Evolutionary conservation across 2,888 invertebrate species (phyloP).

Genomic region (Eurois occulta): DNA sequence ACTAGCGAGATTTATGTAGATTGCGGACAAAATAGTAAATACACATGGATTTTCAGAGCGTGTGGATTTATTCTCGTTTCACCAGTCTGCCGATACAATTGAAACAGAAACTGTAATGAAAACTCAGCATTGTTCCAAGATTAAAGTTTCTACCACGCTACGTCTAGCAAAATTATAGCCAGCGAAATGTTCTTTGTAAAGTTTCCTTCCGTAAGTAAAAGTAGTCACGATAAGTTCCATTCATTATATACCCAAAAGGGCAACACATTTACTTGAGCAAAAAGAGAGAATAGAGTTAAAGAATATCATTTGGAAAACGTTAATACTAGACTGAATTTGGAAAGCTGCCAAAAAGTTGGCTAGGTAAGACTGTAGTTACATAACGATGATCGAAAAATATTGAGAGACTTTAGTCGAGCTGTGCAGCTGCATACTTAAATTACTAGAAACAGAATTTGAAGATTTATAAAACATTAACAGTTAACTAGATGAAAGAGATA

Average conservation of each 20-base stretch:
- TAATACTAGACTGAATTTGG: conserved; percentile 52
- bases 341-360: conserved; percentile 40
- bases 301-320: conserved; percentile 50
- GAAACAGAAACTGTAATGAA: conserved; percentile 56
- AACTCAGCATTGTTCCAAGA: conserved; percentile 57
- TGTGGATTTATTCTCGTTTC: conserved; percentile 26
- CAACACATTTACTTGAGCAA: conserved; percentile 17
- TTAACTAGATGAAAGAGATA: neutral
- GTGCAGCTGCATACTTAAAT: conserved; percentile 9
- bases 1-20: conserved; percentile 44
- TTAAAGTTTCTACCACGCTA: conserved; percentile 49
- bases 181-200: conserved; percentile 37
- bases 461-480: neutral
- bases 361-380: conserved; percentile 36
- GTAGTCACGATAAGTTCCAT: conserved; percentile 36
- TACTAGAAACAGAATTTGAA: neutral
- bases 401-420: neutral
- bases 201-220: conserved; percentile 26
- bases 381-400: conserved; percentile 22
- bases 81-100: conserved; percentile 34
- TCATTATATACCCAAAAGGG: conserved; percentile 38
- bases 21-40: conserved; percentile 38
- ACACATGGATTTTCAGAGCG: conserved; percentile 7
- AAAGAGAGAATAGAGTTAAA: conserved; percentile 21
- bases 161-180: conserved; percentile 43